Evolutionary conservation across 2,113 vertebrate genomes (phyloP).

Genomic region (Spea bombifrons): DNA sequence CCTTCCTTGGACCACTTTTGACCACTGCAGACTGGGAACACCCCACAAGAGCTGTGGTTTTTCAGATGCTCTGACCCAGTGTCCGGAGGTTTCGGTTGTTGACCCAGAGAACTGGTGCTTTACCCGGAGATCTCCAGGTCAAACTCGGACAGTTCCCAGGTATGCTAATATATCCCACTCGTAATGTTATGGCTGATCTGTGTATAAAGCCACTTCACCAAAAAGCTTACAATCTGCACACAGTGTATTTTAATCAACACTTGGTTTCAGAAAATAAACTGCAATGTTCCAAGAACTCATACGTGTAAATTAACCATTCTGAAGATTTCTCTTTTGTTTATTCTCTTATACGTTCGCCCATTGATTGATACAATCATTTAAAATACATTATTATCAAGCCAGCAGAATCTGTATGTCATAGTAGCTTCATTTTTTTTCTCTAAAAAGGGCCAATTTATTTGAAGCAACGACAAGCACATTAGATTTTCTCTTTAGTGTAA

Average conservation of each 20-base stretch:
- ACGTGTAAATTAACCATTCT: not conserved
- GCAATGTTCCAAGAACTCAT: not conserved
- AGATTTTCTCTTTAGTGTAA: not conserved
- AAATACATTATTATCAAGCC: not conserved
- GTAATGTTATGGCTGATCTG: too few species aligned
- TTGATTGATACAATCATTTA: slow-evolving; percentile 4
- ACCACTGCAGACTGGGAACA: too few species aligned
- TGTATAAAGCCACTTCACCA: not conserved
- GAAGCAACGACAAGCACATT: not conserved
- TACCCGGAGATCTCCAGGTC: too few species aligned
- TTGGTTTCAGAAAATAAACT: not conserved
- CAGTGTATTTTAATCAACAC: not conserved
- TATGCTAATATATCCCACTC: too few species aligned
- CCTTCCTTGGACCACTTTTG: too few species aligned
- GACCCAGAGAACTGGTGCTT: too few species aligned
- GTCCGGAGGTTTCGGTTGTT: too few species aligned
- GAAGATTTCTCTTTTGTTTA: not conserved
- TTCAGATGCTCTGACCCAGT: too few species aligned
- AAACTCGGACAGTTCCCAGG: too few species aligned
- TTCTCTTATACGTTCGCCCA: not conserved
- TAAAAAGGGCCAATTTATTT: not conserved
- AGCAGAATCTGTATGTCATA: not conserved
- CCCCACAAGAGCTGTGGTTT: too few species aligned
- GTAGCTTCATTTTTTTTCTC: not conserved
- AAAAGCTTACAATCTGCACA: not conserved